Conservation (phyloP, 30 jellyfish, hydroid and myxozoan genomes). For the Pseudorhiza aurosa region DNA sequence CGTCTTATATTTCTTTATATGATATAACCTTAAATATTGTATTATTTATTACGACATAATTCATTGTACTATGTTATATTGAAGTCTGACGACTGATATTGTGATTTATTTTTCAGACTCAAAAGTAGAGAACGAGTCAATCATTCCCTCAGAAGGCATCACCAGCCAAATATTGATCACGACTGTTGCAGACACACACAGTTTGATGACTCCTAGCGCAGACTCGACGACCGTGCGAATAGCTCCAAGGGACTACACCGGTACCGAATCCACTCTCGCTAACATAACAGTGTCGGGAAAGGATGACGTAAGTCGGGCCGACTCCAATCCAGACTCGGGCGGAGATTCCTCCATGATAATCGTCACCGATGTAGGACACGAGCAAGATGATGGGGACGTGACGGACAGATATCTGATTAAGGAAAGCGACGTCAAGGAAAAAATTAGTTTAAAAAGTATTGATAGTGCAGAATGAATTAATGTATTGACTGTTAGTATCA, state of each 20-base stretch:
- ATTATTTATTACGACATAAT: too few relatives aligned
- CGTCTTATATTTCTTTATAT: too few relatives aligned
- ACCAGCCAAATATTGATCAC: conserved; percentile 44
- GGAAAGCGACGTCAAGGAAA: conserved; percentile 42
- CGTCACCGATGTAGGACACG: conserved; percentile 64
- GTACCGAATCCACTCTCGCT: conserved; percentile 21
- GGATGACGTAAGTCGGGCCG: conserved; percentile 8
- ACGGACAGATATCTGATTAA: conserved; percentile 83
- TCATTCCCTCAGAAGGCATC: conserved; percentile 42
- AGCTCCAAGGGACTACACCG: conserved; percentile 45
- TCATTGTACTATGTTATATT: too few relatives aligned
- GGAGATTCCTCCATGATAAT: conserved; percentile 30
- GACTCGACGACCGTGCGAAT: conserved; percentile 57
- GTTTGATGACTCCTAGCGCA: conserved; percentile 31
- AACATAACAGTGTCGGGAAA: conserved; percentile 19
- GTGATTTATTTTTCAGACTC: conserved; percentile 29
- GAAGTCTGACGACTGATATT: too few relatives aligned
- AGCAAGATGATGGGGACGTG: conserved; percentile 90
- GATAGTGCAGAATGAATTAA: neutral
- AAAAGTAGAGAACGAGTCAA: conserved; percentile 15
- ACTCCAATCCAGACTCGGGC: neutral
- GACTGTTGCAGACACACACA: conserved; percentile 56
- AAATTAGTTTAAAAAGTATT: neutral
- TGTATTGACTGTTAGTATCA: too few relatives aligned
- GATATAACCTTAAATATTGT: too few relatives aligned